These are phyloP conservation scores for Standfussiana lucernea DNA, from an alignment of 2,888 invertebrate species.

Conservation along the genomic window DNA sequence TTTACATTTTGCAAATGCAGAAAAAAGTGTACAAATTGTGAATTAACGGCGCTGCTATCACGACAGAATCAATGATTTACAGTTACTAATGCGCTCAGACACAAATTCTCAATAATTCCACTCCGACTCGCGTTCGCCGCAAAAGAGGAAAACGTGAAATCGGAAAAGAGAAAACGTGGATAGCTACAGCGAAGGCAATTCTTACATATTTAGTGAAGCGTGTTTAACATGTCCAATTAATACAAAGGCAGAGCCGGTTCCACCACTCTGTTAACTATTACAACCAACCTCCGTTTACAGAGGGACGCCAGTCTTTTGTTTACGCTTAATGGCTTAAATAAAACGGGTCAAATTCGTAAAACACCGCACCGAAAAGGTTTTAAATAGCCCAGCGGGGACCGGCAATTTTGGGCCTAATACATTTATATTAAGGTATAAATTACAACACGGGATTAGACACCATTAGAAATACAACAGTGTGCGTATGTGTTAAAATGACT, in stretches of 20 bases:
- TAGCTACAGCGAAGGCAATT: slow-evolving; percentile 79
- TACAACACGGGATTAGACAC: slow-evolving; percentile 74
- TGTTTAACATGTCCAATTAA: slow-evolving; percentile 89
- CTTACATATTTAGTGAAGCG: slow-evolving; percentile 85
- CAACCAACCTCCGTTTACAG: slow-evolving; percentile 84
- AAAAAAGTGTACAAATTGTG: slow-evolving; percentile 43
- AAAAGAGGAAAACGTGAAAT: slow-evolving; percentile 72
- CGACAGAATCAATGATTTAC: slow-evolving; percentile 59
- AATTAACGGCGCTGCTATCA: slow-evolving; percentile 53
- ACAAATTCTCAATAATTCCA: slow-evolving; percentile 64
- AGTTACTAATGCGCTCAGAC: slow-evolving; percentile 55
- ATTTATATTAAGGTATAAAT: slow-evolving; percentile 81
- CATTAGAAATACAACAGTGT: slow-evolving; percentile 79
- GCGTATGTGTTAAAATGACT: slow-evolving; percentile 80
- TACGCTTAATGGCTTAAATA: slow-evolving; percentile 90
- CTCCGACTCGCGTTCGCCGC: slow-evolving; percentile 62
- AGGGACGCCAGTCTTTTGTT: slow-evolving; percentile 88
- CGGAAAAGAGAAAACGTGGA: slow-evolving; percentile 74
- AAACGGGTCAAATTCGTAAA: slow-evolving; percentile 89
- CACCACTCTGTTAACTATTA: slow-evolving; percentile 87
- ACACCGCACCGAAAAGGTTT: slow-evolving; percentile 83
- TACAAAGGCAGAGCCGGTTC: slow-evolving; percentile 82
- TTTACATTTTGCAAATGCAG: slow-evolving; percentile 43
- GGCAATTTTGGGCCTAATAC: slow-evolving; percentile 78
- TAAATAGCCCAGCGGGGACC: slow-evolving; percentile 75